Base-by-base conservation (phyloP, 2,888 invertebrate genomes). In the Volucella inflata region DNA sequence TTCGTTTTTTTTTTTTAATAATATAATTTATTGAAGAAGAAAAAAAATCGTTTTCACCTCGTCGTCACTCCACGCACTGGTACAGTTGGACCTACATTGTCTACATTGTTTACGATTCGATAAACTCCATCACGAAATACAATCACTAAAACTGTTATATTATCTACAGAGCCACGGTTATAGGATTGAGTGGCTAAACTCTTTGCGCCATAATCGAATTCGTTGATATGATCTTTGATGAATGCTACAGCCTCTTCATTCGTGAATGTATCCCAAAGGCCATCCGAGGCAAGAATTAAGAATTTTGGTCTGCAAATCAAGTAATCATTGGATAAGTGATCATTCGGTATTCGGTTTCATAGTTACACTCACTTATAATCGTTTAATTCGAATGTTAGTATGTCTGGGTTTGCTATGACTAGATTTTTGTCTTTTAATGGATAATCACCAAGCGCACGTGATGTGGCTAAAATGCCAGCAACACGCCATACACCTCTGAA, bases 401-500 rank as follows among this genome's bases (percentile, higher is more conserved):
- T 97, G 91, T 99, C 98, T 8, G 99, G 99, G 91, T 98, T 97
- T 2, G 98, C 98, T 88, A 98, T 98, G 75, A 99, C 97, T 90
- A 98, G 94, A 91, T 96, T 97, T 90, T 96, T 96, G 90, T 98
- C 98, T 93, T 99, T 99, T 21, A 99, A 93, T 2, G 98, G 98
- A 92, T 97, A 98, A 93, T 99, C 99, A 16, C 98, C 99, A 89
- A 99, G 94, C 1, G 99, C 98, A 87, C 98, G 93, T 10, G 98
- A 98, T 42, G 98, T 98, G 11, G 98, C 98, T 88, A 98, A 93
- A 88, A 98, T 97, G 8, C 98, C 98, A 68, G 97, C 98, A 4
- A 98, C 98, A 88, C 98, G 93, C 98, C 98, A 98, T 1, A 98
- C 98, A 40, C 98, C 98, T 91, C 98, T 97, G 90, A 98, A 98